Percentiles rank a stretch among this genome's conserved stretches.
Evolutionary conservation across 2,888 invertebrate species (phyloP).

Genomic region (Lasioglossum malachurum): DNA sequence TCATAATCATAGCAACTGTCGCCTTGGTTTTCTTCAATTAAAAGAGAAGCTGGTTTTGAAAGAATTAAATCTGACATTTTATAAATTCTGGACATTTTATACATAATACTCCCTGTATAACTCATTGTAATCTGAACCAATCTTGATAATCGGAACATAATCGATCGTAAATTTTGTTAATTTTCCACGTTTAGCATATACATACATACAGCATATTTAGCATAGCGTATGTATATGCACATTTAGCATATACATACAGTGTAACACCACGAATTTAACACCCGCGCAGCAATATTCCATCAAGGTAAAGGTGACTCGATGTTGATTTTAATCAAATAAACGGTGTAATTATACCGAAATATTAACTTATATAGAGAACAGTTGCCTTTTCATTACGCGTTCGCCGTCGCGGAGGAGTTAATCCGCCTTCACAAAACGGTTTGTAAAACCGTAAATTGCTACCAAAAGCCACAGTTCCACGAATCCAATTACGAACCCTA

Average conservation of each 20-base stretch:
- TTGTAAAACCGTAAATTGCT: conserved; percentile 3
- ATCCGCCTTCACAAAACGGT: background rate
- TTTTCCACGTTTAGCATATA: background rate
- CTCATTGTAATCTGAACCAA: background rate
- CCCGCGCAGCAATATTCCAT: background rate
- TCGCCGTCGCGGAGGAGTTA: background rate
- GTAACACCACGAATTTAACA: background rate
- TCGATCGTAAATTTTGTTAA: background rate
- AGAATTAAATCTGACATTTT: no score
- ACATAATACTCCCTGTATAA: no score
- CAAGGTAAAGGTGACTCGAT: background rate
- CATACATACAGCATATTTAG: background rate
- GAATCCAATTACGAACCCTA: background rate
- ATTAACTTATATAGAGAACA: conserved; percentile 1
- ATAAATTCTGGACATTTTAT: no score
- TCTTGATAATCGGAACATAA: background rate
- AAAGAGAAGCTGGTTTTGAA: background rate
- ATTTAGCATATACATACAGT: background rate
- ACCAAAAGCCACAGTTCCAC: background rate
- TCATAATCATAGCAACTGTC: background rate
- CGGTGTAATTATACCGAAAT: background rate
- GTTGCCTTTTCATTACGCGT: background rate
- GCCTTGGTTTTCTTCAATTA: background rate
- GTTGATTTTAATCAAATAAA: background rate
- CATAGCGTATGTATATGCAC: no score